These are phyloP conservation scores for Amblyjoppa proteus DNA, from an alignment of 2,888 invertebrate species.

Conservation along the genomic window DNA sequence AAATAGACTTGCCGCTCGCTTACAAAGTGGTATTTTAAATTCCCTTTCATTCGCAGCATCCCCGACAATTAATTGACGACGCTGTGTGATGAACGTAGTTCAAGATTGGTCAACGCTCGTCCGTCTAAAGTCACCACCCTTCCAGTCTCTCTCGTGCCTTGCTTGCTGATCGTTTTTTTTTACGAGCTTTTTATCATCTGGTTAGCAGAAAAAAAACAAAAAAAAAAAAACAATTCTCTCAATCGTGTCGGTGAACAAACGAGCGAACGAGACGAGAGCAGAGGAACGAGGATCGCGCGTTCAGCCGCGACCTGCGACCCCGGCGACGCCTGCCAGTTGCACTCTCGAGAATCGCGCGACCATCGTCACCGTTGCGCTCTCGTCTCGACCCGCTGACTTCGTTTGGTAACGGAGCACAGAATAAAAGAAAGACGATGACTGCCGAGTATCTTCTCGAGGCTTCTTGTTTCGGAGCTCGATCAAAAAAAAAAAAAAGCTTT, in stretches of 20 bases:
- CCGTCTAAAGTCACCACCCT: slow-evolving; percentile 34
- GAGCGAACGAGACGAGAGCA: slow-evolving; percentile 21
- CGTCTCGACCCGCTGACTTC: slow-evolving; percentile 51
- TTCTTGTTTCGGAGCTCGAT: slow-evolving; percentile 12
- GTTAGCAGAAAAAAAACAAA: slow-evolving; percentile 12
- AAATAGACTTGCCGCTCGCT: slow-evolving; percentile 32
- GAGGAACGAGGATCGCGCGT: slow-evolving; percentile 52
- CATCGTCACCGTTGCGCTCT: slow-evolving; percentile 39
- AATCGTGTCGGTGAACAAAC: not conserved
- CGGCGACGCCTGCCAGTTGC: slow-evolving; percentile 59
- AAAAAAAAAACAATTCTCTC: not conserved
- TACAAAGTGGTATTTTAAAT: slow-evolving; percentile 34
- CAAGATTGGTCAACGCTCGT: not conserved
- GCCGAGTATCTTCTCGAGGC: slow-evolving; percentile 10
- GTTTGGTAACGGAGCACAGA: slow-evolving; percentile 22
- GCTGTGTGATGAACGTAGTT: slow-evolving; percentile 11
- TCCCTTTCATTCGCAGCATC: slow-evolving; percentile 25
- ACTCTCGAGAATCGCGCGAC: slow-evolving; percentile 42
- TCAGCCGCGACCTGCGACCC: slow-evolving; percentile 52
- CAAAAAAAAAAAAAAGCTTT: slow-evolving; percentile 25
- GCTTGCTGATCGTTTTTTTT: slow-evolving; percentile 20
- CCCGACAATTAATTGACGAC: slow-evolving; percentile 56
- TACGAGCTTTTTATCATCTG: slow-evolving; percentile 4
- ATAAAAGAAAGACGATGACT: not conserved
- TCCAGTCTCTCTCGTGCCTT: not conserved